Base-by-base conservation (phyloP, 2,797 vertebrate species). In the Coregonus sp. region DNA sequence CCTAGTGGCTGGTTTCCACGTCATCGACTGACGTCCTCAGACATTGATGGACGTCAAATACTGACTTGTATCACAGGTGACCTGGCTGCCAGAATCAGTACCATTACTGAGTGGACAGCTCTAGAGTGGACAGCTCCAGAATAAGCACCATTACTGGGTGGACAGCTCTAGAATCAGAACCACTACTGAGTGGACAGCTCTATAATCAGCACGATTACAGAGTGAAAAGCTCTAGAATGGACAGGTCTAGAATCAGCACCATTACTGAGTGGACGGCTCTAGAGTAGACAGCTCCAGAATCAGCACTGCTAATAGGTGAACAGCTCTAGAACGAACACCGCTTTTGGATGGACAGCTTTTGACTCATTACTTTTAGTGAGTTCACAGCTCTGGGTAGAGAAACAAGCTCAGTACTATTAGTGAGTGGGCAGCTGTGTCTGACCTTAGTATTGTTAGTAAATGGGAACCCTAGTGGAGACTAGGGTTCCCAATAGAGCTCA, bases 401-500 rank as follows among this genome's bases (percentile, higher is more conserved):
- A 15, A 54, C 47, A 72, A 12, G 20, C 65, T 35, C 65, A 50
- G 47, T 20, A 25, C 20, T 25, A 50, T 29, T 31, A 51, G n/a
- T 68, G 11, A 69, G 59, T 18, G 14, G 51, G 72, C 47, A 20
- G 66, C 35, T 47, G 37, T 11, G 35, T 15, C 3, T 71, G 70
- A 71, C 70, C 47, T 54, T 12, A 15, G 56, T 1, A 1, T 47
- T 80, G 72, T n/a, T 33, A 65, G 18, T 63, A 4, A 51, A 50
- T 2, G 75, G 82, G 81, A 82, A 72, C 25, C 29, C 51, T 51
- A 47, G 59, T 81, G 76, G 78, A 82, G 70, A 78, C 80, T 81
- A 51, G 59, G 79, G 86, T 90, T 91, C 75, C 59, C 78, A 87
- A 89, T 89, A 89, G 84, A 88, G 89, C 87, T 81, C 84, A 86